phyloP scores from a whole-genome alignment of 2,797 vertebrate genomes.

The Nannoperca obscura region DNA sequence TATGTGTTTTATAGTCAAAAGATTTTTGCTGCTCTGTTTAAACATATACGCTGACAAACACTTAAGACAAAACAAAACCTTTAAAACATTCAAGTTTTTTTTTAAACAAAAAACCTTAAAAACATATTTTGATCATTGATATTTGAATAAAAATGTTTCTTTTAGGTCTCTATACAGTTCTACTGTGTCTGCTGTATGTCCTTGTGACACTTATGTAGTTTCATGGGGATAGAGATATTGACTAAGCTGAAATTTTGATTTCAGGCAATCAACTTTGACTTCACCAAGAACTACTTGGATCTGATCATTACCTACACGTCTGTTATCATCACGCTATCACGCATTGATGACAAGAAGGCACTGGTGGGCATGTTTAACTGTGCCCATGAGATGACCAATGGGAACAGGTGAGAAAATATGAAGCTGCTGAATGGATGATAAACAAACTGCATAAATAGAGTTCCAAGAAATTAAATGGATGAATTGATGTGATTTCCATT shows the following conservation, averaged over 20 bases:
- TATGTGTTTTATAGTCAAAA: not conserved
- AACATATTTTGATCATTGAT: not conserved
- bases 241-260: slow-evolving; percentile 38
- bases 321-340: slow-evolving; percentile 90
- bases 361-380: slow-evolving; percentile 94
- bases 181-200: not conserved
- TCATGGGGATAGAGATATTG: not conserved
- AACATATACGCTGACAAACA: not conserved
- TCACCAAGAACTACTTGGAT: slow-evolving; percentile 94
- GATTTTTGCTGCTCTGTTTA: not conserved
- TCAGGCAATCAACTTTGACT: slow-evolving; percentile 91
- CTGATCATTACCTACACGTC: slow-evolving; percentile 92
- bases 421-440: not conserved
- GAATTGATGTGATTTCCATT: not conserved
- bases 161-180: not conserved
- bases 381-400: slow-evolving; percentile 93
- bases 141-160: not conserved
- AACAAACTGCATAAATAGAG: not conserved
- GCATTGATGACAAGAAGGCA: slow-evolving; percentile 91
- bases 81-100: not conserved
- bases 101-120: not conserved
- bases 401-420: slow-evolving; percentile 83
- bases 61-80: not conserved
- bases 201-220: not conserved
- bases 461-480: not conserved